Conservation (phyloP, 2,113 vertebrate genomes). For the Serilophus lunatus region DNA sequence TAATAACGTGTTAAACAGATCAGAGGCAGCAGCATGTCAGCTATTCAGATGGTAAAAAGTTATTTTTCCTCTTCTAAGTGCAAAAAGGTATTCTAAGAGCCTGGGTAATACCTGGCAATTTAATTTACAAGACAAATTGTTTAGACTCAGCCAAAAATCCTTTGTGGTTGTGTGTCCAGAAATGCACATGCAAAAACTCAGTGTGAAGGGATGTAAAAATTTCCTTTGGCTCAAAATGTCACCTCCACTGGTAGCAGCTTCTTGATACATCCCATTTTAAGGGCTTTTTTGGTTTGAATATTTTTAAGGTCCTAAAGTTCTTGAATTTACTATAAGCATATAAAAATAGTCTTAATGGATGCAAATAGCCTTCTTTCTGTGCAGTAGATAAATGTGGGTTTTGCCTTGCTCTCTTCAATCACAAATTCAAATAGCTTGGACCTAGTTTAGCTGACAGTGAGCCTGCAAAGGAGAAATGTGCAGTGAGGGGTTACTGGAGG, state of each 20-base stretch:
- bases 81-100: background rate
- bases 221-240: background rate
- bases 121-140: background rate
- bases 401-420: background rate
- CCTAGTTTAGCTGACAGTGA: constrained; percentile 4
- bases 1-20: background rate
- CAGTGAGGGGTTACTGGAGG: background rate
- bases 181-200: background rate
- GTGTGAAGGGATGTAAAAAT: background rate
- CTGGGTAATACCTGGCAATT: background rate
- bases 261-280: background rate
- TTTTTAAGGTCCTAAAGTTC: constrained; percentile 10
- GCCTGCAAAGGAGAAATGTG: background rate
- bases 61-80: background rate
- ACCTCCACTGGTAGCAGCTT: background rate
- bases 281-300: accelerated
- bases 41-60: background rate
- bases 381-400: constrained; percentile 8
- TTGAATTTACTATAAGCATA: constrained; percentile 3
- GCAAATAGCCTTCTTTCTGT: background rate
- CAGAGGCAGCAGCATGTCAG: background rate
- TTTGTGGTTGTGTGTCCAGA: background rate
- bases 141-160: background rate
- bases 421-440: background rate
- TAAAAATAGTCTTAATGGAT: background rate